Base-by-base conservation (phyloP, 92 coral and sea anemone species). In the Zoanthus sociatus region DNA sequence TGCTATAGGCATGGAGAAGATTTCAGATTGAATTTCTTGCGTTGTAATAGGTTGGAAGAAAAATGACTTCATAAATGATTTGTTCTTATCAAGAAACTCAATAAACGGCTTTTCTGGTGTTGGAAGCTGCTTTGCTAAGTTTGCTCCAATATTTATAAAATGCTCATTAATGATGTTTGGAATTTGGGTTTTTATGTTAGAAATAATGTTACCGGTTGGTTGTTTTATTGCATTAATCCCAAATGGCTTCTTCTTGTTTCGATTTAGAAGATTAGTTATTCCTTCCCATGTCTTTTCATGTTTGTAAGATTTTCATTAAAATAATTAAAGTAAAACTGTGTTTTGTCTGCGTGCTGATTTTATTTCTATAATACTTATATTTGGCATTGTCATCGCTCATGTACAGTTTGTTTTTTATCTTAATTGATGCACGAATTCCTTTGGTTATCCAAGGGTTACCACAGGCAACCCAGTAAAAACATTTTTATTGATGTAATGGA, bases 271-370 rank as follows among this genome's bases (percentile, higher is more conserved):
- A 46, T 33, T 61, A 60, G 72, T 88, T 48, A 82, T 87, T 47
- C 86, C 90, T 56, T 87, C 86, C 90, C 86, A 87, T 15, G 82
- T 81, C 73, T 71, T 26, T 82, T 82, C 82, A 73, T 72, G 71
- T 81, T 82, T 48, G 45, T 30, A 42, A 88, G 44, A 26, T 26
- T 26, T 26, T 26, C 26, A 0, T 26, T 26, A 26, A 26, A 26
- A 26, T 26, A 26, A 26, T 61, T 51, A 60, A 15, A 18, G 45
- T 87, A 68, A 78, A 69, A 50, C 12, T 47, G 33, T 58, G 33
- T 79, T 78, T n/a, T n/a, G n/a, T n/a, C n/a, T n/a, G n/a, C 5
- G 63, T 48, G n/a, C 69, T 45, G 45, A 87, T 87, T 63, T 87
- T 72, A 60, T 79, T 78, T 45, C 90, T 70, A 66, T 78, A 78